Base-by-base conservation (phyloP, 1,140 invertebrate species). In the Scaptodrosophila lebanonensis region DNA sequence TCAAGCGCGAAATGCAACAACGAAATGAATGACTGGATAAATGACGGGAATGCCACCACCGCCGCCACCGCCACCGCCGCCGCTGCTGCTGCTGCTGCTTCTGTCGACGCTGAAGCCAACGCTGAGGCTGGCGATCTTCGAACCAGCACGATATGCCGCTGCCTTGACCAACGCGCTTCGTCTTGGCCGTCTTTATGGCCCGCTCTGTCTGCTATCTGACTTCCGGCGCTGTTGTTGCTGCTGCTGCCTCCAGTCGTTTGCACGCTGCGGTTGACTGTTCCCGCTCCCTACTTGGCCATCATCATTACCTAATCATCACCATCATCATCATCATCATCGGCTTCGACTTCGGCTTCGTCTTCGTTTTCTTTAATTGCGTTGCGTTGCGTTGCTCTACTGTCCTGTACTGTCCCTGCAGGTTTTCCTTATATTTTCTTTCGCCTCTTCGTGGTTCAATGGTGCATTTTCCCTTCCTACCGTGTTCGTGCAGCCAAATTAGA, bases 1-100 rank as follows among this genome's bases (percentile, higher is more conserved):
- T 77, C 73, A 77, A 77, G 73, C 73, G 73, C 68, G 73, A 77
- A 76, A 77, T 62, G 72, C 52, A 77, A 63, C 64, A 49, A 68
- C 60, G 60, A 49, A 35, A 36, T 32, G 27, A 52, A 29, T 30
- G 52, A 47, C 48, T 47, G 35, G 48, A 27, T 22, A 32, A 65
- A 25, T 36, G 47, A 32, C 39, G 30, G 11, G 36, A 52, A 44
- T 30, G 36, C 7, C 7, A 2, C 22, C 22, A 8, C 3, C 22
- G 22, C 22, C 8, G 22, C n/a, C n/a, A 25, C 22, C 8, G 3
- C 22, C 22, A 25, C 3, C 8, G 3, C 8, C 8, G 22, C 8
- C 3, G 3, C 3, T 8, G 22, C 22, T 25, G 22, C 22, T 3
- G 22, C 8, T 25, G 22, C 22, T 25, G 3, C 3, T 25, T 25